Evolutionary conservation across 1,140 invertebrate genomes (phyloP), one percentile per base, ranked within the genome.

Genomic region (Brachionus sp.): DNA sequence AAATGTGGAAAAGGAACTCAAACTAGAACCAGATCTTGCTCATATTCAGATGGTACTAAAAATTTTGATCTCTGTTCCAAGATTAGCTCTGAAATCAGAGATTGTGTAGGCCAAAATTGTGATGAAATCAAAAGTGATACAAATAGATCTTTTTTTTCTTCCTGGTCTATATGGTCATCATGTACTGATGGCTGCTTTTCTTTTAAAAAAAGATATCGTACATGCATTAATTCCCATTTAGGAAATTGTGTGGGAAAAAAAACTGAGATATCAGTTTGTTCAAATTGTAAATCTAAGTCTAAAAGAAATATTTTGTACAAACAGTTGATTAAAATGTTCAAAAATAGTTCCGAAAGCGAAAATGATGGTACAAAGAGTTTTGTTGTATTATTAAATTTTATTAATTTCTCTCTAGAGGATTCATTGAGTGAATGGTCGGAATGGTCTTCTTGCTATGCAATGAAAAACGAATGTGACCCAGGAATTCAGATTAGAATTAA

Each of bases 1-100:
- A 37, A 53, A 37, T 78, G 75, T 16, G 75, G 75, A 29, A 78
- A 57, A 33, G 75, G 75, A 53, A 57, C 9, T n/a, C 75, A 78
- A 37, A 4, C 19, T 33, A 78, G 75, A 53, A 78, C 46, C 19
- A 42, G 44, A 53, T 50, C n/a, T 9, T 78, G 44, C 25, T 53
- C 44, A 16, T 33, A 78, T 50, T 62, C 53, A 10, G 19, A 78
- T 19, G 46, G 75, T n/a, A 78, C 19, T 78, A 5, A 12, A 62
- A 29, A 70, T 37, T 39, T 70, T 37, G 29, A 37, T 16, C 1
- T 37, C n/a, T 70, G 66, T 23, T 42, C 66, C 13, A 70, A 70
- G 16, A 9, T 62, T n/a, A 62, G 9, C 10, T 50, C 39, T n/a
- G 75, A 78, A 16, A n/a, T 19, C 3, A 78, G 19, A 37, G 25